phyloP scores from a whole-genome alignment of 2,113 vertebrate genomes.

The Callionymus lyra region DNA sequence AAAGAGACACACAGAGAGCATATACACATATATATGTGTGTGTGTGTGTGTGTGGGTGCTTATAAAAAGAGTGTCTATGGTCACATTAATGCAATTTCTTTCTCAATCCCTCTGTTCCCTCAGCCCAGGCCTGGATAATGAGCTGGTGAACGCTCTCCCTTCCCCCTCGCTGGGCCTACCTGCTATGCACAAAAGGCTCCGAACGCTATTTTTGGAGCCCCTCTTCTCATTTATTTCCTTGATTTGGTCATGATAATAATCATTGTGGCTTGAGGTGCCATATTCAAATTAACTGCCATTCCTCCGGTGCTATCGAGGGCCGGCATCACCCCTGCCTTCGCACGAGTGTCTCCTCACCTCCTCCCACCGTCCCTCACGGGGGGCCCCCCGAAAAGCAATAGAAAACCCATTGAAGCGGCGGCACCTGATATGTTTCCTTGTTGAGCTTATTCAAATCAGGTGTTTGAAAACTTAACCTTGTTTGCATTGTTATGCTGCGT shows the following conservation, averaged over 20 bases:
- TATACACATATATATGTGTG: background rate
- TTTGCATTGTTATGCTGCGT: constrained; percentile 73
- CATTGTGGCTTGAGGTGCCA: constrained; percentile 74
- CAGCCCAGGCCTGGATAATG: constrained; percentile 59
- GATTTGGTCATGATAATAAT: constrained; percentile 77
- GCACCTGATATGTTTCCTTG: constrained; percentile 58
- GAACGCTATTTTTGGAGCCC: constrained; percentile 71
- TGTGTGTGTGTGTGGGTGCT: constrained; percentile 14
- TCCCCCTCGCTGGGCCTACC: constrained; percentile 62
- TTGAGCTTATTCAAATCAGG: constrained; percentile 76
- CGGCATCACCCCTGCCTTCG: constrained; percentile 48
- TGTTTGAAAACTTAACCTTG: constrained; percentile 76
- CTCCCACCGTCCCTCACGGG: constrained; percentile 26
- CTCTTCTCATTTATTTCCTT: constrained; percentile 76
- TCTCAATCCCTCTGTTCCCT: constrained; percentile 48
- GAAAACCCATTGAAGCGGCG: constrained; percentile 56
- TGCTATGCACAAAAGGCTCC: constrained; percentile 67
- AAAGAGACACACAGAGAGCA: constrained; percentile 3
- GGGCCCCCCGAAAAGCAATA: constrained; percentile 49
- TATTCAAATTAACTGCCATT: constrained; percentile 77
- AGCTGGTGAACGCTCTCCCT: constrained; percentile 41
- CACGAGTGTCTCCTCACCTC: constrained; percentile 46
- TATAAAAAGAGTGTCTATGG: constrained; percentile 57
- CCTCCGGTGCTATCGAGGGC: constrained; percentile 61
- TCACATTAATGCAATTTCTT: constrained; percentile 67